phyloP scores from a whole-genome alignment of 37 sponge, comb jelly and placozoan genomes.

The Sycon ciliatum region DNA sequence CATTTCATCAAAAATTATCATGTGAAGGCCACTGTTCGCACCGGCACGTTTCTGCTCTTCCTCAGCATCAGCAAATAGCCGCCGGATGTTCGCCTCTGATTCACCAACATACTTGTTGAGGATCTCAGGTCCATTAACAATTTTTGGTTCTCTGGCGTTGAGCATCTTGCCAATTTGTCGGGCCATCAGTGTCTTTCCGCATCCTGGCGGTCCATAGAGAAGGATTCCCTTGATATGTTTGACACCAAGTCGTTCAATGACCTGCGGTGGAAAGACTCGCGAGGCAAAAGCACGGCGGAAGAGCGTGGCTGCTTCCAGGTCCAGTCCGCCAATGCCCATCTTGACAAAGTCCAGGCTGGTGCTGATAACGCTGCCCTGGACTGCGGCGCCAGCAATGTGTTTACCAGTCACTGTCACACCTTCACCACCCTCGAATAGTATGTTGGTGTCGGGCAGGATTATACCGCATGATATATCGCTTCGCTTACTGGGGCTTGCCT shows the following conservation, averaged over 20 bases:
- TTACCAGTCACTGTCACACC: neutral
- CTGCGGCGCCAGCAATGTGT: neutral
- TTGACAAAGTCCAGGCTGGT: constrained; percentile 93
- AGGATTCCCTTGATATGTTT: constrained; percentile 92
- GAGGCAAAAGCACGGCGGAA: constrained; percentile 98
- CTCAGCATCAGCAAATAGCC: constrained; percentile 90
- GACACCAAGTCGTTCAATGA: constrained; percentile 81
- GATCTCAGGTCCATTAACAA: constrained; percentile 94
- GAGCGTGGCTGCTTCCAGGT: constrained; percentile 45
- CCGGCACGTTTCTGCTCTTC: constrained; percentile 85
- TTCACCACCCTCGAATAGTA: constrained; percentile 63
- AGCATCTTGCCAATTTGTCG: constrained; percentile 98
- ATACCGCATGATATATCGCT: constrained; percentile 18
- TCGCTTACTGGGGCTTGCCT: neutral
- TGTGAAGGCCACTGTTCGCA: constrained; percentile 82
- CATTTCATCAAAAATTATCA: constrained; percentile 99
- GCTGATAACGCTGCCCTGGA: constrained; percentile 57
- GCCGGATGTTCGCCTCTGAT: constrained; percentile 92
- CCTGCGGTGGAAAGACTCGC: constrained; percentile 87
- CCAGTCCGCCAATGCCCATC: constrained; percentile 97
- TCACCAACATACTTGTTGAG: constrained; percentile 97
- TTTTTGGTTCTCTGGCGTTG: constrained; percentile 86
- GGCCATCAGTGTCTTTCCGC: constrained; percentile 98
- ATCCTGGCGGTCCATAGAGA: constrained; percentile 79
- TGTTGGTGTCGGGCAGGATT: constrained; percentile 22